phyloP scores from a whole-genome alignment of 2,888 invertebrate species.

The Tetranychus truncatus region DNA sequence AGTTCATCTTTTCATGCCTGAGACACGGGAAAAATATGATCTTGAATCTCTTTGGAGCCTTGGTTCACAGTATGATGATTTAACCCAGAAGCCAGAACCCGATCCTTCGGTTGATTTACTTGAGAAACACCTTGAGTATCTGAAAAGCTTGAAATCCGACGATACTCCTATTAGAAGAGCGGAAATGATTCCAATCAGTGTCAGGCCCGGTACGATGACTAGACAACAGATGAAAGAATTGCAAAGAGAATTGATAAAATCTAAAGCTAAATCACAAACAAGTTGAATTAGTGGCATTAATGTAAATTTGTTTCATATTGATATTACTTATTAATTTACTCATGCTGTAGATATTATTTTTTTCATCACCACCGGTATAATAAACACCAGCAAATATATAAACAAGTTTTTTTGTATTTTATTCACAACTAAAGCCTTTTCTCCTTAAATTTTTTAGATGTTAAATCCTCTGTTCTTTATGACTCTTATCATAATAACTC shows the following conservation, averaged over 20 bases:
- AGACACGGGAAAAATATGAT: constrained; percentile 54
- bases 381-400: not conserved
- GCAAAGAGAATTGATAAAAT: not conserved
- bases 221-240: not conserved
- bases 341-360: not conserved
- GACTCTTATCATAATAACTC: no score
- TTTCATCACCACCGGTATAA: not conserved
- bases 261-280: not conserved
- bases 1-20: constrained; percentile 60
- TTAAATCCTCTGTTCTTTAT: no score
- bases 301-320: not conserved
- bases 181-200: not conserved
- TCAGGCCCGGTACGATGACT: not conserved
- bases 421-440: not conserved
- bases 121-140: not conserved
- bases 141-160: not conserved
- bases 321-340: not conserved
- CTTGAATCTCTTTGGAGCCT: constrained; percentile 78
- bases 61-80: constrained; percentile 58
- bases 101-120: not conserved
- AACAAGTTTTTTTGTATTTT: not conserved
- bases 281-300: not conserved
- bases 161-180: not conserved
- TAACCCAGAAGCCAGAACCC: constrained; percentile 34
- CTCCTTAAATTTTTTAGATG: no score